Percentiles rank a stretch among this genome's conserved stretches.
Evolutionary conservation across 2,888 invertebrate genomes (phyloP).

Genomic region (Oscheius sp.): DNA sequence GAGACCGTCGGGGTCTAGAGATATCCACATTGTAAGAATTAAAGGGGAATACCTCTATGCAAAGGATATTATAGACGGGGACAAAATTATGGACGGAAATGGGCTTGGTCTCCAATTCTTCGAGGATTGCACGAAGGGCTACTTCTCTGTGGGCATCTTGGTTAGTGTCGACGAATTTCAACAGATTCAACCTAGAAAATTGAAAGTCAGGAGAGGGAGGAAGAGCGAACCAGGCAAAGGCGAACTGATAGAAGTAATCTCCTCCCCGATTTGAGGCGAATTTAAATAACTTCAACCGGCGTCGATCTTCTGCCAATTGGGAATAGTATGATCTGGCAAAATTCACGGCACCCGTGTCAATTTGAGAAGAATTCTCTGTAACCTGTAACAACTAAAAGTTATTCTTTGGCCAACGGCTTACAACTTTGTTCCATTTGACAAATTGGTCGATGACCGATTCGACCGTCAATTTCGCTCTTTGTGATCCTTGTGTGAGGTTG

Average conservation of each 20-base stretch:
- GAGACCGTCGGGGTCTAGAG: slow-evolving; percentile 1
- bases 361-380: neutral
- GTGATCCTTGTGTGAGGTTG: slow-evolving; percentile 6
- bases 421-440: neutral
- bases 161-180: neutral
- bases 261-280: neutral
- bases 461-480: neutral
- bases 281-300: neutral
- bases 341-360: neutral
- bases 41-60: slow-evolving; percentile 3
- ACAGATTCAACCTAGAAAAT: slow-evolving; percentile 22
- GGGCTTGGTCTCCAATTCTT: slow-evolving; percentile 2
- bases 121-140: slow-evolving; percentile 1
- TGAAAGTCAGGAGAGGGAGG: neutral
- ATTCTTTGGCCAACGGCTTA: neutral
- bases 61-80: slow-evolving; percentile 21
- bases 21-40: neutral
- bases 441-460: slow-evolving; percentile 13
- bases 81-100: slow-evolving; percentile 24
- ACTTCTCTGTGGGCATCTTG: slow-evolving; percentile 7
- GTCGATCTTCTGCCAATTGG: neutral
- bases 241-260: slow-evolving; percentile 7
- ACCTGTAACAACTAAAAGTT: neutral
- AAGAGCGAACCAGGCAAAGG: slow-evolving; percentile 1
- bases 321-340: neutral